phyloP scores from a whole-genome alignment of 1,140 invertebrate genomes.

The Drosophila saltans region DNA sequence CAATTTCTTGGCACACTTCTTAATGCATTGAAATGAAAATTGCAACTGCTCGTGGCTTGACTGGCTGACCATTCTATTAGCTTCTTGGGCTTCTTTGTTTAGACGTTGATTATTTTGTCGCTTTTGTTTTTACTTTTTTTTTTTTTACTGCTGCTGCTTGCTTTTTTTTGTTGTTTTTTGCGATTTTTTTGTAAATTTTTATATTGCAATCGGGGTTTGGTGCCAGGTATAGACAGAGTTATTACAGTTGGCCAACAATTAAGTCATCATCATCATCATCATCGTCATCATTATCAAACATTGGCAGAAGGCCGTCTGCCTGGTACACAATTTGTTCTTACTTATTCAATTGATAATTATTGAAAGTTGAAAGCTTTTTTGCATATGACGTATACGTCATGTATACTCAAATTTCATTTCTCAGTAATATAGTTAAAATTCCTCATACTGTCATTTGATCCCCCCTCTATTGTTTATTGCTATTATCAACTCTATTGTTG shows the following conservation, averaged over 20 bases:
- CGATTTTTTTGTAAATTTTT: slow-evolving; percentile 26
- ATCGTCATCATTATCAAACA: slow-evolving; percentile 26
- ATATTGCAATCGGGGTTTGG: slow-evolving; percentile 46
- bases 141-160: background rate
- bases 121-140: slow-evolving; percentile 13
- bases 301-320: slow-evolving; percentile 32
- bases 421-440: slow-evolving; percentile 63
- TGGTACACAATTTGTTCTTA: slow-evolving; percentile 41
- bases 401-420: slow-evolving; percentile 47
- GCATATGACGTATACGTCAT: slow-evolving; percentile 64
- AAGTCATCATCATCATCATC: slow-evolving; percentile 47
- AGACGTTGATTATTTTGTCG: slow-evolving; percentile 49
- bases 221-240: slow-evolving; percentile 67
- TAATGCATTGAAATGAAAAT: slow-evolving; percentile 46
- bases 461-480: slow-evolving; percentile 36
- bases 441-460: slow-evolving; percentile 53
- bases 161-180: background rate
- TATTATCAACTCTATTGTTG: slow-evolving; percentile 31
- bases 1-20: slow-evolving; percentile 38
- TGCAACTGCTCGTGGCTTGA: slow-evolving; percentile 56
- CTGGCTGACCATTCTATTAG: slow-evolving; percentile 58
- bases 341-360: slow-evolving; percentile 6
- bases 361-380: slow-evolving; percentile 14
- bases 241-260: slow-evolving; percentile 72
- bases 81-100: slow-evolving; percentile 28